Conservation (phyloP, 2,888 invertebrate species). For the Capitulum mitella region DNA sequence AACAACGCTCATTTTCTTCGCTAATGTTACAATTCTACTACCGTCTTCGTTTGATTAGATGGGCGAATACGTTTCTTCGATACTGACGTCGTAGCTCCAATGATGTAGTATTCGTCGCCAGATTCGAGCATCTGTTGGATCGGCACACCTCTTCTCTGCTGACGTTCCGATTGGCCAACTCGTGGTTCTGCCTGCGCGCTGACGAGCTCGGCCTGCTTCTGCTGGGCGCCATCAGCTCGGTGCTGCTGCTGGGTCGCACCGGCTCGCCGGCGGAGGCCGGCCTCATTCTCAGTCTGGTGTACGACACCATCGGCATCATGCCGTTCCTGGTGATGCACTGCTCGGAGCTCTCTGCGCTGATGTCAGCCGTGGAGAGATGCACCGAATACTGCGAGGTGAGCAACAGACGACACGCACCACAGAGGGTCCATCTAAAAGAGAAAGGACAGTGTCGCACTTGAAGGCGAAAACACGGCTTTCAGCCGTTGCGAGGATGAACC, state of each 20-base stretch:
- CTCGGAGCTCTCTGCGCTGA: conserved; percentile 43
- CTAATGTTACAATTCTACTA: too few species aligned
- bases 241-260: not conserved
- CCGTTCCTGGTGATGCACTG: conserved; percentile 43
- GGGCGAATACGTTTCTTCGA: too few species aligned
- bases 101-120: too few species aligned
- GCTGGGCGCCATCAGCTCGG: conserved; percentile 42
- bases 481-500: too few species aligned
- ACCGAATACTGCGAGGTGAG: conserved; percentile 42
- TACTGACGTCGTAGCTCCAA: too few species aligned
- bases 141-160: conserved; percentile 45
- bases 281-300: conserved; percentile 4
- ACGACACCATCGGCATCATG: conserved; percentile 38
- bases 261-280: not conserved
- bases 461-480: too few species aligned
- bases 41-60: too few species aligned
- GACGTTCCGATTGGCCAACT: conserved; percentile 45
- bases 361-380: conserved; percentile 45
- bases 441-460: too few species aligned
- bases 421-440: too few species aligned
- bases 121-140: conserved; percentile 40
- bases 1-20: too few species aligned
- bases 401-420: conserved; percentile 44
- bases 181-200: conserved; percentile 47
- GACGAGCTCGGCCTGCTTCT: conserved; percentile 44